Percentiles rank a stretch among this genome's conserved stretches.
Evolutionary conservation across 2,888 invertebrate genomes (phyloP).

Genomic region (Choristoneura rosaceana): DNA sequence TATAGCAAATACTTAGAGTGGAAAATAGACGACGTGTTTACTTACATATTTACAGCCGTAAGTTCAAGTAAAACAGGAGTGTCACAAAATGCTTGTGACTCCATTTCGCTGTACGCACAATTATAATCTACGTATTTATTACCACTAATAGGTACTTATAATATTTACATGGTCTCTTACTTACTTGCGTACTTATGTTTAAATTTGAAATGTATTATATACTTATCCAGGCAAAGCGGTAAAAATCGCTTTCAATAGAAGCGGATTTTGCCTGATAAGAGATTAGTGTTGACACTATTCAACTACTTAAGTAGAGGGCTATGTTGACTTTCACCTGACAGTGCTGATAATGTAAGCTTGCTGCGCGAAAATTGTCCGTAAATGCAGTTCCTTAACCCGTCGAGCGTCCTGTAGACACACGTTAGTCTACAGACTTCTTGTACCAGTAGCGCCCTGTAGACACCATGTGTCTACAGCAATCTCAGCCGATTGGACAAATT

Average conservation of each 20-base stretch:
- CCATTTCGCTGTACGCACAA: conserved; percentile 53
- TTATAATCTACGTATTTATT: conserved; percentile 31
- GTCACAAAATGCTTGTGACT: conserved; percentile 54
- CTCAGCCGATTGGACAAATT: no score
- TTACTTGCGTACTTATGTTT: conserved; percentile 8
- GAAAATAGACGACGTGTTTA: conserved; percentile 54
- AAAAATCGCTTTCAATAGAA: neutral
- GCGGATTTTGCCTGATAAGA: neutral
- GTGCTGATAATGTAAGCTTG: neutral
- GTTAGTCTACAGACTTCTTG: no score
- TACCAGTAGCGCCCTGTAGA: no score
- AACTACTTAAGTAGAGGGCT: neutral
- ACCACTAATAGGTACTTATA: conserved; percentile 3
- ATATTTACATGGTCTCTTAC: conserved; percentile 33
- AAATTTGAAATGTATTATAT: conserved; percentile 7
- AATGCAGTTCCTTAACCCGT: neutral
- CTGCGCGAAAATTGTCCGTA: neutral
- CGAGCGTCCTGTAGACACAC: no score
- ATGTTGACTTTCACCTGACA: neutral
- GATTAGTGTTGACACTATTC: neutral
- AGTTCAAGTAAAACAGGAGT: conserved; percentile 51
- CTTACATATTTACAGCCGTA: conserved; percentile 58
- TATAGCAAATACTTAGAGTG: conserved; percentile 55
- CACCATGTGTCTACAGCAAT: no score
- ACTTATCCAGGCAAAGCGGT: neutral